Evolutionary conservation across 2,797 vertebrate species (phyloP), one percentile per base, ranked within the genome.

Genomic region (Notoglanidium macrostoma): DNA sequence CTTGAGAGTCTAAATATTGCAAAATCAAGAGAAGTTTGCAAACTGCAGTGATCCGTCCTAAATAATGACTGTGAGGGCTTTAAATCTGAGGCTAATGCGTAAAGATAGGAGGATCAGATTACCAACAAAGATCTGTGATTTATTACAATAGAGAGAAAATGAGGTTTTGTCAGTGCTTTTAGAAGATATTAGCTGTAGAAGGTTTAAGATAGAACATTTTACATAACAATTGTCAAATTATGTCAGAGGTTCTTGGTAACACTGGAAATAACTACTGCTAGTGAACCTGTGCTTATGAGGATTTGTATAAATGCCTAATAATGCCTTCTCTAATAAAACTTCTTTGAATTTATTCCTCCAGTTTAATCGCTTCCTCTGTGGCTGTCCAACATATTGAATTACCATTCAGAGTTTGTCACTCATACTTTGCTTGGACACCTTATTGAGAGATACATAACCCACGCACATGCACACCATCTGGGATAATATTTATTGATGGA

Each of bases 381-480:
- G 23, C 74, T 88, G 61, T 87, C 81, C 86, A 89, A 91, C 92
- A 94, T 93, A 89, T 92, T 93, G 91, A 93, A 91, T 92, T 91
- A 91, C 86, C 91, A 88, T 91, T 84, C 89, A 61, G 86, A 49
- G 82, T 87, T 87, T 89, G 86, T 87, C 86, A 85, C 81, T 89
- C 89, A 87, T 87, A 82, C 26, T 83, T 87, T 86, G 61, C 87
- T 83, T 90, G 87, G 91, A 92, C 85, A 88, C 87, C 74, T 90
- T 85, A 88, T 91, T 93, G 78, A 84, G 85, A 82, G 79, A 84
- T 81, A 74, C 63, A 82, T 89, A 93, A 93, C 88, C 9, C 23
- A 73, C 86, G 89, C 94, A 94, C 89, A 91, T 94, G 93, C 90
- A 86, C 83, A 74, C 87, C 94, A 95, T 91, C 92, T 95, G 93